Percentiles rank a stretch among this genome's conserved stretches.
Evolutionary conservation across 1,140 invertebrate species (phyloP).

Genomic region (Whitmania pigra): DNA sequence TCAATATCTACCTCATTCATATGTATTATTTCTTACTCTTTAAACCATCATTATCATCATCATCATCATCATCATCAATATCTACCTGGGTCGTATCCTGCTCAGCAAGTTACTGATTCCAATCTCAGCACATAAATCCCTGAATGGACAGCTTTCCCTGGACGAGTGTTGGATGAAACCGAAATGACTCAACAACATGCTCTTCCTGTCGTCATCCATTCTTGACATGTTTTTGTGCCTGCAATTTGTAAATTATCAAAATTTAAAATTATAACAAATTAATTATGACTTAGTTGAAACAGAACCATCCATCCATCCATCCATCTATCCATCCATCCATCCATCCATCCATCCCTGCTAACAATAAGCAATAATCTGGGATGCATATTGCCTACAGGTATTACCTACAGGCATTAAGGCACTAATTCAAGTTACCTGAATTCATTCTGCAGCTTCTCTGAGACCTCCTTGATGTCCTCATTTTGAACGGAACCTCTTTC

Average conservation of each 20-base stretch:
- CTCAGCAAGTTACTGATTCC: background rate
- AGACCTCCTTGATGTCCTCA: conserved; percentile 21
- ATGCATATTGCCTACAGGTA: too few species aligned
- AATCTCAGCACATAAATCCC: conserved; percentile 67
- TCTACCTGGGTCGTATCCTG: too few species aligned
- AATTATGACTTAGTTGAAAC: background rate
- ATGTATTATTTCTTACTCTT: too few species aligned
- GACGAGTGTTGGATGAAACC: conserved; percentile 91
- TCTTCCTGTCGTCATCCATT: conserved; percentile 79
- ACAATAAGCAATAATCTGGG: too few species aligned
- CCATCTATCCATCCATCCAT: too few species aligned
- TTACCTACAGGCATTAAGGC: background rate
- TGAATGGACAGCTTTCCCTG: conserved; percentile 80
- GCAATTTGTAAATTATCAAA: background rate
- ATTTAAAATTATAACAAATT: too few species aligned
- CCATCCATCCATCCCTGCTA: too few species aligned
- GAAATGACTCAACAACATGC: conserved; percentile 84
- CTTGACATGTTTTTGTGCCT: conserved; percentile 81
- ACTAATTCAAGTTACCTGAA: background rate
- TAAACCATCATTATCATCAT: too few species aligned
- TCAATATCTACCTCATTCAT: too few species aligned
- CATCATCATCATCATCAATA: too few species aligned
- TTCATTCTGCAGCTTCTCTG: conserved; percentile 17
- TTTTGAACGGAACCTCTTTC: conserved; percentile 62
- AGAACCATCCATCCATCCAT: background rate